Evolutionary conservation across 2,797 vertebrate species (phyloP).

Genomic region (Anolis apletophallus): DNA sequence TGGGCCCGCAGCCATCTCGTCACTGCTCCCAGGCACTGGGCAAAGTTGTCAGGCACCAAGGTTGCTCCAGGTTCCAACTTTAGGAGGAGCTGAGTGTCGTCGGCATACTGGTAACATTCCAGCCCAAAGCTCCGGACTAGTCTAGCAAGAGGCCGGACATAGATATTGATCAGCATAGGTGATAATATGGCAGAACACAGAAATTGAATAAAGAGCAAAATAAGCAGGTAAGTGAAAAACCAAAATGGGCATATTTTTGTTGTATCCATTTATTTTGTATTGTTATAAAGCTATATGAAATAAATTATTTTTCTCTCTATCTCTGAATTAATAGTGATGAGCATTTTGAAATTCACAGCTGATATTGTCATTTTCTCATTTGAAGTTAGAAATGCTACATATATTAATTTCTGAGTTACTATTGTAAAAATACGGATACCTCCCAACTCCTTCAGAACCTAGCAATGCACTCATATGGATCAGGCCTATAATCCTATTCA

Average conservation of each 20-base stretch:
- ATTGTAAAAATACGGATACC: not conserved
- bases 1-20: too few relatives aligned
- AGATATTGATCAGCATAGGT: too few relatives aligned
- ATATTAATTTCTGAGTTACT: not conserved
- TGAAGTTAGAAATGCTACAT: not conserved
- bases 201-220: too few relatives aligned
- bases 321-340: not conserved
- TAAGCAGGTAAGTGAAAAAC: too few relatives aligned
- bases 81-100: too few relatives aligned
- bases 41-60: too few relatives aligned
- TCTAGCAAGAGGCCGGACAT: too few relatives aligned
- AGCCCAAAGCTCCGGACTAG: too few relatives aligned
- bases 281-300: slow-evolving; percentile 3
- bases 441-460: not conserved
- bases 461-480: slow-evolving; percentile 2
- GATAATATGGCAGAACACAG: too few relatives aligned
- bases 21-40: too few relatives aligned
- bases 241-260: not conserved
- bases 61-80: too few relatives aligned
- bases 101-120: too few relatives aligned
- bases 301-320: not conserved
- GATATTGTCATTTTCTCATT: not conserved
- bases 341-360: not conserved
- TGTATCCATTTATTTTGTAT: not conserved
- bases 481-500: not conserved